These are phyloP conservation scores for Pollachius pollachius DNA, from an alignment of 2,113 vertebrate species.

Conservation along the genomic window DNA sequence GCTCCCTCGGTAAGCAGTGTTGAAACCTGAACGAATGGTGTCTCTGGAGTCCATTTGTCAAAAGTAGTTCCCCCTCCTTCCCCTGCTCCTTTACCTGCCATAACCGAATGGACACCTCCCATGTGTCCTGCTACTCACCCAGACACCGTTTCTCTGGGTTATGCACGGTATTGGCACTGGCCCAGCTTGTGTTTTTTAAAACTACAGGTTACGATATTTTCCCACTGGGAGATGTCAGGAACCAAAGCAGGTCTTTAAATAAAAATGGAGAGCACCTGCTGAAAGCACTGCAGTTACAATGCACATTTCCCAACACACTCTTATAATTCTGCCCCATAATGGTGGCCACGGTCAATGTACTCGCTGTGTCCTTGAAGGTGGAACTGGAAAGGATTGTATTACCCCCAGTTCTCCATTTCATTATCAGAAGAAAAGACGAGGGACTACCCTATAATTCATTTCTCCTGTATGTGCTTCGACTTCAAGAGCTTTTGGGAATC, in stretches of 20 bases:
- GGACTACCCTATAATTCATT: conserved; percentile 4
- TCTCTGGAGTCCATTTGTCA: conserved; percentile 54
- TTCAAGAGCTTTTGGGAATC: conserved; percentile 43
- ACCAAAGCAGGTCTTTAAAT: conserved; percentile 14
- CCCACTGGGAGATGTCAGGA: not conserved
- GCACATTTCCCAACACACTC: conserved; percentile 15
- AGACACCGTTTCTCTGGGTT: conserved; percentile 17
- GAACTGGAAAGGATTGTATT: conserved; percentile 8
- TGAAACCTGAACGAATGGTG: conserved; percentile 43
- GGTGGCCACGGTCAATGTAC: not conserved
- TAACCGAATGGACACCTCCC: conserved; percentile 31
- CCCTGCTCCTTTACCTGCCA: not conserved
- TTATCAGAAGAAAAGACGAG: no score
- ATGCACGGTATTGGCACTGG: conserved; percentile 1
- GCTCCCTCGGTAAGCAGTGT: conserved; percentile 52
- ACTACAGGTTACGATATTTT: conserved; percentile 10
- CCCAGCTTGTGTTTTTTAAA: not conserved
- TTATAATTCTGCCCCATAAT: not conserved
- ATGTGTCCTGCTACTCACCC: conserved; percentile 11
- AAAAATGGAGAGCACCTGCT: not conserved
- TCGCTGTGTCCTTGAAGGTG: conserved; percentile 3
- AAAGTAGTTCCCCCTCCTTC: conserved; percentile 44
- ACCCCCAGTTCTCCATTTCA: not conserved
- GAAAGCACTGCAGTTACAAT: not conserved
- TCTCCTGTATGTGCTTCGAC: conserved; percentile 24